Conservation (phyloP, 92 coral and sea anemone genomes). For the Heteractis magnifica region DNA sequence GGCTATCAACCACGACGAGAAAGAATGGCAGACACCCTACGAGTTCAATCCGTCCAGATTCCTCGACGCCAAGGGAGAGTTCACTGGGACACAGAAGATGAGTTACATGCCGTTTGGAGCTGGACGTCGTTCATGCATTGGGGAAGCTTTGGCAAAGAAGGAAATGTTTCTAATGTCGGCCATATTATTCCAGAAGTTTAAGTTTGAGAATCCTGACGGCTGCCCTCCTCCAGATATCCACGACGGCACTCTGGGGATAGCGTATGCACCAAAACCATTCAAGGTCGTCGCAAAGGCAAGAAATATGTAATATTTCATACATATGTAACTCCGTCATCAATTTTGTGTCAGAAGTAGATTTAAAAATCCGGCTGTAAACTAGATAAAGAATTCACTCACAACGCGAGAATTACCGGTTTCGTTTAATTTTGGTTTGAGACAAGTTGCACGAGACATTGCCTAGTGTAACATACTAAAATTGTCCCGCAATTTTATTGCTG, state of each 20-base stretch:
- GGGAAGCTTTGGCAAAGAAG: constrained; percentile 64
- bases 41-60: constrained; percentile 72
- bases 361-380: too few species aligned
- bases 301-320: not conserved
- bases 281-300: constrained; percentile 53
- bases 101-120: constrained; percentile 68
- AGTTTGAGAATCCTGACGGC: constrained; percentile 47
- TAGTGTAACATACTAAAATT: too few species aligned
- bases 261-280: constrained; percentile 68
- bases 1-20: constrained; percentile 79
- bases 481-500: too few species aligned
- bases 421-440: too few species aligned
- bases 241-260: constrained; percentile 69
- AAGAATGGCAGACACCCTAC: constrained; percentile 54
- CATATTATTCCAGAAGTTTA: constrained; percentile 49
- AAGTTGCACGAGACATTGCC: too few species aligned
- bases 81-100: constrained; percentile 38
- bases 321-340: not conserved
- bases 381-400: too few species aligned
- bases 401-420: too few species aligned
- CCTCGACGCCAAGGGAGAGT: constrained; percentile 56
- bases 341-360: too few species aligned
- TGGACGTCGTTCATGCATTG: constrained; percentile 66
- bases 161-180: constrained; percentile 65
- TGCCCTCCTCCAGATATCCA: constrained; percentile 56